Evolutionary conservation across 2,113 vertebrate species (phyloP).

Genomic region (Cheirogaleus medius): DNA sequence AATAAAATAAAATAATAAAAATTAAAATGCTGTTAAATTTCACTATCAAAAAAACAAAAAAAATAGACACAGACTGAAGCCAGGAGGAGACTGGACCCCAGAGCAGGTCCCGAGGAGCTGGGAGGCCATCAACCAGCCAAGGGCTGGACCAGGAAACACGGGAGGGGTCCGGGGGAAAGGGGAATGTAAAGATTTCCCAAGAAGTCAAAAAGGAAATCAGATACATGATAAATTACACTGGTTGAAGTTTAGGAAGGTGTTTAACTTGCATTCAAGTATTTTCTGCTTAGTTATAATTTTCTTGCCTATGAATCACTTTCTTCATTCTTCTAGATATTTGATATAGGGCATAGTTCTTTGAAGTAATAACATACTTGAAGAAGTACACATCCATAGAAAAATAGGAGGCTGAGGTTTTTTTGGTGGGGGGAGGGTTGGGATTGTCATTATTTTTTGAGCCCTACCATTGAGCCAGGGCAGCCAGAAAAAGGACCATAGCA

Average conservation of each 20-base stretch:
- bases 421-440: rapidly evolving
- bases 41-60: not conserved
- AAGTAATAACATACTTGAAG: not conserved
- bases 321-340: not conserved
- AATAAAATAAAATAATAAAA: not conserved
- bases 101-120: not conserved
- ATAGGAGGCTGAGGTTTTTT: not conserved
- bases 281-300: not conserved
- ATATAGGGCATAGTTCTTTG: not conserved
- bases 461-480: not conserved
- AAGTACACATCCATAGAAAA: not conserved
- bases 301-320: not conserved
- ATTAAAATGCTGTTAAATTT: not conserved
- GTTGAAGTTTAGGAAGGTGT: not conserved
- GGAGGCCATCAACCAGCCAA: not conserved
- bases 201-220: constrained; percentile 6
- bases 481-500: not conserved
- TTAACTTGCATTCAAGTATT: not conserved
- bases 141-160: not conserved
- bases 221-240: not conserved
- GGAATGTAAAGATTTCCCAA: not conserved
- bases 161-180: not conserved
- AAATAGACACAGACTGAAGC: not conserved
- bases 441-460: not conserved
- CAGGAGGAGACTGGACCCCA: not conserved